Evolutionary conservation across 2,797 vertebrate genomes (phyloP), one percentile per base, ranked within the genome.

Genomic region (Ptychadena robeensis): DNA sequence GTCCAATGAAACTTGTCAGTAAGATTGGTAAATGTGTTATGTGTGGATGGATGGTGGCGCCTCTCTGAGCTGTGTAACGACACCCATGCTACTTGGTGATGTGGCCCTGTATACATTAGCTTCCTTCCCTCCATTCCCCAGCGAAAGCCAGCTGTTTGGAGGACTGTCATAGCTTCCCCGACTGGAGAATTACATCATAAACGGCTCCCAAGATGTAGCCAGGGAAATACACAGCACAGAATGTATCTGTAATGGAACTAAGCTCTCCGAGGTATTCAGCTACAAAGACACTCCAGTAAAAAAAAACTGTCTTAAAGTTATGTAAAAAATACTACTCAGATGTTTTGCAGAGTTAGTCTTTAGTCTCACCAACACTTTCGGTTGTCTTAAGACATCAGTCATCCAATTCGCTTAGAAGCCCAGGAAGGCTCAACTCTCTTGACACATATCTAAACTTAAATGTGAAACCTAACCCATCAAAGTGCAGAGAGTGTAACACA

Each of bases 61-160:
- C 18, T 38, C 35, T 27, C 35, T 40, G 34, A 9, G 27, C 40
- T 57, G 30, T 53, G 34, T 44, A 53, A 77, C 48, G 53, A 69
- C 81, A 71, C 67, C 68, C 82, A 68, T 31, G 27, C 28, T 27
- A 27, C 40, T 44, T 66, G 79, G 63, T 80, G 82, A 70, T 80
- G 75, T 79, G 76, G 69, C 77, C 57, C 11, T 38, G 22, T 31
- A 32, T 70, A 27, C 27, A 8, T 34, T 30, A 44, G 8, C 72
- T 37, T 79, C 76, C 73, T 34, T 40, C 53, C 76, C 65, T 66
- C 53, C 69, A 68, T 64, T 35, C 57, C 61, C 71, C 76, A 68
- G 48, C 74, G 63, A 38, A 80, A 28, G 40, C 63, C 82, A 84
- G 77, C 77, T 74, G 77, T 84, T 83, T 83, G 82, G 76, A 83